Evolutionary conservation across 2,888 invertebrate species (phyloP).

Genomic region (Strigamia maritima): DNA sequence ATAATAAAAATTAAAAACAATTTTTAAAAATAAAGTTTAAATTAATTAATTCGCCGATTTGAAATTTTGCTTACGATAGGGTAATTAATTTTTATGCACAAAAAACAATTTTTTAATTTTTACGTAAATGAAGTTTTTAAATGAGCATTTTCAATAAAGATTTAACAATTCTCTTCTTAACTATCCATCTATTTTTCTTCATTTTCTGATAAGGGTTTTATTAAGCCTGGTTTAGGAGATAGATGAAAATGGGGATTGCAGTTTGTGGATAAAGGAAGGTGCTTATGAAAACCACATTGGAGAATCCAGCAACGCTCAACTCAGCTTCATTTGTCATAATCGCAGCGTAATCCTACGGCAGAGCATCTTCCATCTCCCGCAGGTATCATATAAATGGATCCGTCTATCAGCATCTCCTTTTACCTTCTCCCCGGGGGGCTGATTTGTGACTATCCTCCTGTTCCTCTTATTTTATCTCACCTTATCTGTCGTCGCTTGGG

Average conservation of each 20-base stretch:
- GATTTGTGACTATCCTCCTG: slow-evolving; percentile 23
- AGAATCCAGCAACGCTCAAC: neutral
- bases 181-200: neutral
- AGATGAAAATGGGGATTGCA: too few species aligned
- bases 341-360: neutral
- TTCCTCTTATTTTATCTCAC: slow-evolving; percentile 23
- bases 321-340: slow-evolving; percentile 13
- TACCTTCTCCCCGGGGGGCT: neutral
- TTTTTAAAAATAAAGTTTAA: too few species aligned
- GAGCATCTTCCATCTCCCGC: slow-evolving; percentile 1
- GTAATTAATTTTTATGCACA: too few species aligned
- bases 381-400: slow-evolving; percentile 16
- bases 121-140: too few species aligned
- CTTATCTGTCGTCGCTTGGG: slow-evolving; percentile 16
- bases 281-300: neutral
- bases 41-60: too few species aligned
- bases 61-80: too few species aligned
- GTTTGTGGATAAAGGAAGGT: neutral
- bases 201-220: neutral
- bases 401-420: slow-evolving; percentile 9
- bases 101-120: too few species aligned
- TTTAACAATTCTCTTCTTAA: too few species aligned
- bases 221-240: too few species aligned
- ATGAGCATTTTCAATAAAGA: too few species aligned
- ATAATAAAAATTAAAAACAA: too few species aligned